These are phyloP conservation scores for Phylloscopus whistleri DNA, from an alignment of 2,113 vertebrate genomes.

Conservation along the genomic window DNA sequence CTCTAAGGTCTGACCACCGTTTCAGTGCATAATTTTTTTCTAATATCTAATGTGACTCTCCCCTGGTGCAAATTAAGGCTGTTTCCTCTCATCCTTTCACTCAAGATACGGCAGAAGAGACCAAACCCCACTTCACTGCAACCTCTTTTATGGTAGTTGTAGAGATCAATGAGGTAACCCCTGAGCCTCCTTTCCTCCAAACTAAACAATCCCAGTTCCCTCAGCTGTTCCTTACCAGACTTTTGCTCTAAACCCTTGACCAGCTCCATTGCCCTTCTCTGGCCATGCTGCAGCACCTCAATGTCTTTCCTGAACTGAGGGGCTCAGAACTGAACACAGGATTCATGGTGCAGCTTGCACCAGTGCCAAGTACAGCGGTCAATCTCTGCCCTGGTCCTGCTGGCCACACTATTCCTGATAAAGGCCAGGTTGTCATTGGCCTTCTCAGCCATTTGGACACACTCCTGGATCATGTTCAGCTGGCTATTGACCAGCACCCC, in stretches of 20 bases:
- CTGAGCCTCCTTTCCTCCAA: neutral
- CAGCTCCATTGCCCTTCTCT: neutral
- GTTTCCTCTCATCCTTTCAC: neutral
- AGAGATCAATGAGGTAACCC: neutral
- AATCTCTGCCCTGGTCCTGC: neutral
- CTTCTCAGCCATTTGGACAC: neutral
- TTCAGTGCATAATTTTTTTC: neutral
- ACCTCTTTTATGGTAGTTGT: neutral
- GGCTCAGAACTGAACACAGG: neutral
- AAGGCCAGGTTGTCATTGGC: neutral
- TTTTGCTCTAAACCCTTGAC: neutral
- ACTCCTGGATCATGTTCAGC: neutral
- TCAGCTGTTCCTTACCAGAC: neutral
- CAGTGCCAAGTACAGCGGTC: neutral
- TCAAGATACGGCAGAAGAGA: neutral
- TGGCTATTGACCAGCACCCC: rapidly evolving
- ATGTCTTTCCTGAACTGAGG: neutral
- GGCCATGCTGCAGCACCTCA: neutral
- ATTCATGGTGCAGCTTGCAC: neutral
- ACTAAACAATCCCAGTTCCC: neutral
- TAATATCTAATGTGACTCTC: neutral
- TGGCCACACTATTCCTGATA: neutral
- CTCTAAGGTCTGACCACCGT: neutral
- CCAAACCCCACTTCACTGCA: neutral
- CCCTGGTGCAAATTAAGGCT: neutral